These are phyloP conservation scores for Notospermus geniculatus DNA, from an alignment of 1,140 invertebrate genomes.

Conservation along the genomic window DNA sequence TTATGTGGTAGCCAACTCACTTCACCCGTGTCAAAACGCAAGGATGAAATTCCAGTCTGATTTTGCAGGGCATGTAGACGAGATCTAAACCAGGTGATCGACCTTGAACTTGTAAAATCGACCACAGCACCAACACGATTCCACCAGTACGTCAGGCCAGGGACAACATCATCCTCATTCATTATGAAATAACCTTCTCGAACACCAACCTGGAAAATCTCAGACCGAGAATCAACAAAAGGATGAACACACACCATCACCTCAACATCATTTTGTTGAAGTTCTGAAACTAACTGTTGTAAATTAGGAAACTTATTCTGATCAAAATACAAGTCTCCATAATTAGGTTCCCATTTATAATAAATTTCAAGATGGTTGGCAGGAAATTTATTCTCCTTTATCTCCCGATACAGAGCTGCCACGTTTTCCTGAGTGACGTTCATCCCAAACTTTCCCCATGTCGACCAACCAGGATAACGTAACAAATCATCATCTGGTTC, in stretches of 20 bases:
- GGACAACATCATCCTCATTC: constrained; percentile 6
- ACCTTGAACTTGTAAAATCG: constrained; percentile 6
- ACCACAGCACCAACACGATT: constrained; percentile 58
- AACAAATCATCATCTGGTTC: constrained; percentile 12
- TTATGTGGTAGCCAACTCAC: constrained; percentile 9
- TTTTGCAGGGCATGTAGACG: background rate
- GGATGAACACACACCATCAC: constrained; percentile 86
- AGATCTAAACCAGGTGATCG: constrained; percentile 3
- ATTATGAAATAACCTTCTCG: constrained; percentile 7
- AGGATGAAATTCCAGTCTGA: constrained; percentile 69
- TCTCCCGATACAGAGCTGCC: constrained; percentile 66
- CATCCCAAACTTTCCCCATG: constrained; percentile 74
- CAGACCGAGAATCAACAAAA: constrained; percentile 76
- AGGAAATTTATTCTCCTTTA: constrained; percentile 66
- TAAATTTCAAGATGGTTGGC: constrained; percentile 81
- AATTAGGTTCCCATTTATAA: constrained; percentile 82
- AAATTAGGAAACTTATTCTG: constrained; percentile 65
- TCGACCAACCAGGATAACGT: constrained; percentile 75
- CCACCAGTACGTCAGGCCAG: constrained; percentile 61
- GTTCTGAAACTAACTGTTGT: background rate
- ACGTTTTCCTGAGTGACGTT: constrained; percentile 65
- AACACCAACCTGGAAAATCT: constrained; percentile 54
- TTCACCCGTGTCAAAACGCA: constrained; percentile 84
- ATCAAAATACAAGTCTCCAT: constrained; percentile 73
- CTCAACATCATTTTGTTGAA: constrained; percentile 63